Evolutionary conservation across 2,797 vertebrate species (phyloP), one percentile per base, ranked within the genome.

Genomic region (Amblyraja radiata): DNA sequence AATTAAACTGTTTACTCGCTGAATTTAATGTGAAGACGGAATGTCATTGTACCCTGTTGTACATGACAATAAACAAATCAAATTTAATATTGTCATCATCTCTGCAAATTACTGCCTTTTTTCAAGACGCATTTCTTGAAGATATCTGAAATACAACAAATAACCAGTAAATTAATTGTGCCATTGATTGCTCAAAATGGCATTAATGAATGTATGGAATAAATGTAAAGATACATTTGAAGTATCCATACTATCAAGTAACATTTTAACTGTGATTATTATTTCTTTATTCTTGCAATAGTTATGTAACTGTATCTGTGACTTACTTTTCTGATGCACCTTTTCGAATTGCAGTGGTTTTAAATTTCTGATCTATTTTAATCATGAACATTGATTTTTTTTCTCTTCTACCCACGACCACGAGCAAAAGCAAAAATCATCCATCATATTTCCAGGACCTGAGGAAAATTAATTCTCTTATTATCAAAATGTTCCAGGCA

Each of bases 321-420:
- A 1, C 58, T 63, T 32, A 58, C 11, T 86, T 86, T 86, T 86
- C 83, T 32, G 10, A 14, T 86, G 28, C 13, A 18, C n/a, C 13
- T 68, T 54, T 32, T 86, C 13, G 58, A 86, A 65, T 28, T 86
- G 83, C 83, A 32, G 58, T 25, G 28, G 58, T 63, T 61, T 32
- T 86, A 61, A 86, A 86, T 86, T 86, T 65, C 61, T 86, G 58
- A 63, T 63, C 58, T 65, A 63, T n/a, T 86, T 61, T 86, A 86
- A 86, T 86, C 83, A 65, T 32, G 58, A 86, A 63, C 61, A 86
- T 86, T 86, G 83, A 86, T 86, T 54, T 86, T 65, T 46, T 46
- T 46, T 46, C 4, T 86, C 14, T 86, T n/a, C 83, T 32, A 86
- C 58, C 58, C 63, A 58, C 32, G 63, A 11, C 16, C 32, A 32